Conservation (phyloP, 2,888 invertebrate genomes). For the Nudaria mundana region DNA sequence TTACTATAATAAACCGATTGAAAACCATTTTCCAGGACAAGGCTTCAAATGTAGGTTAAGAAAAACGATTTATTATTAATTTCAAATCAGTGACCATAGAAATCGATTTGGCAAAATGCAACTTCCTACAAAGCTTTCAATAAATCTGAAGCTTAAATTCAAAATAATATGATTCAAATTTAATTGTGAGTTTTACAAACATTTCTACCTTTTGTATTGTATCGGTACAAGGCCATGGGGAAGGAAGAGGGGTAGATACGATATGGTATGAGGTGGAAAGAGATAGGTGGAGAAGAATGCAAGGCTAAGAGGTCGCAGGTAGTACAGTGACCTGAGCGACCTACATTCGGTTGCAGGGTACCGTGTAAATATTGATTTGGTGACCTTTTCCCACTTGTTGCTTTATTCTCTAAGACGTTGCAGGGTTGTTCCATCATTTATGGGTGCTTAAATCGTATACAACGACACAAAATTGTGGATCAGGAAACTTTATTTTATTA, state of each 20-base stretch:
- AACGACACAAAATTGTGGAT: no score
- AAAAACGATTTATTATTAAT: constrained; percentile 59
- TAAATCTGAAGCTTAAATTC: constrained; percentile 36
- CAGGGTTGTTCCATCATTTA: constrained; percentile 30
- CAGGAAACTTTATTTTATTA: no score
- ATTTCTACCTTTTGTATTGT: constrained; percentile 72
- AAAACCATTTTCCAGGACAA: constrained; percentile 44
- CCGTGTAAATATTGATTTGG: constrained; percentile 75
- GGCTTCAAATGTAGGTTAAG: constrained; percentile 58
- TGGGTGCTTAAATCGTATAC: no score
- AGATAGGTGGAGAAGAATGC: constrained; percentile 57
- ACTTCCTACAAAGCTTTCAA: constrained; percentile 29
- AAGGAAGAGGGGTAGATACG: constrained; percentile 44
- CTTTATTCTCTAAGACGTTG: constrained; percentile 40
- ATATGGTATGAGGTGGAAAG: constrained; percentile 33
- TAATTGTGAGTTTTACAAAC: constrained; percentile 49
- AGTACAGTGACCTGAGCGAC: constrained; percentile 71
- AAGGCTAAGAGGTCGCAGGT: constrained; percentile 73
- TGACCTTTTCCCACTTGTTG: constrained; percentile 69
- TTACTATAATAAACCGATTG: constrained; percentile 14
- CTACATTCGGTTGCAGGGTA: constrained; percentile 69
- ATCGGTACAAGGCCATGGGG: constrained; percentile 62
- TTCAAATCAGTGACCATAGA: constrained; percentile 54
- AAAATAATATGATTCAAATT: constrained; percentile 50
- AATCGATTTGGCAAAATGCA: constrained; percentile 61